Base-by-base conservation (phyloP, 2,888 invertebrate species). In the Plemyria rubiginata region DNA sequence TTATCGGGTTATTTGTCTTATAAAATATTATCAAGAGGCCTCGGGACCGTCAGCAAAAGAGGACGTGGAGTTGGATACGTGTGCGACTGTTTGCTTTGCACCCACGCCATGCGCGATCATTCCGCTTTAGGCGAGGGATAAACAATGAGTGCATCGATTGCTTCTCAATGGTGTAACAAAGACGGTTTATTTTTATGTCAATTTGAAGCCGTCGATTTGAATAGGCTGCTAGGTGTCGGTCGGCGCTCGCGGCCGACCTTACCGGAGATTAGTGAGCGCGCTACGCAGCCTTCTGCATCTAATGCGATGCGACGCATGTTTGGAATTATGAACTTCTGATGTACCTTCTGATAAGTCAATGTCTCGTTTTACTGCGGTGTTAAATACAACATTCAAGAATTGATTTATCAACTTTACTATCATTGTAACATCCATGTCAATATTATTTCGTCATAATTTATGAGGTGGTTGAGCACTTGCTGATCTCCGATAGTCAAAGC, bases 1-100 rank as follows among this genome's bases (percentile, higher is more conserved):
- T 92, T 92, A 92, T 92, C 92, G 87, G 88, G 91, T 92, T 92
- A 92, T 92, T 92, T 92, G 92, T 92, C 92, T 92, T 92, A 92
- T 91, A 91, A 92, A 92, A 92, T 92, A 91, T 91, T 91, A 92
- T 92, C 91, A 86, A 92, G 92, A 87, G 91, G 86, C 89, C 86
- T 87, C 84, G 85, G 89, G 87, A 92, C 83, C 90, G 90, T 91
- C 91, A 92, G 92, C 92, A 90, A 90, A 91, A 91, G 89, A 89
- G 88, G 89, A 86, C 87, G 85, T 84, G 83, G 82, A 84, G 86
- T 84, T 82, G 83, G 87, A 88, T 88, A 81, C 80, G 87, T 83
- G 87, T 81, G 86, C 87, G 88, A 88, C 80, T 92, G 91, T 92
- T 92, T 88, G 88, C 82, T 90, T 86, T 82, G 88, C 91, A 79